Base-by-base conservation (phyloP, 2,888 invertebrate species). In the Latrodectus hesperus region DNA sequence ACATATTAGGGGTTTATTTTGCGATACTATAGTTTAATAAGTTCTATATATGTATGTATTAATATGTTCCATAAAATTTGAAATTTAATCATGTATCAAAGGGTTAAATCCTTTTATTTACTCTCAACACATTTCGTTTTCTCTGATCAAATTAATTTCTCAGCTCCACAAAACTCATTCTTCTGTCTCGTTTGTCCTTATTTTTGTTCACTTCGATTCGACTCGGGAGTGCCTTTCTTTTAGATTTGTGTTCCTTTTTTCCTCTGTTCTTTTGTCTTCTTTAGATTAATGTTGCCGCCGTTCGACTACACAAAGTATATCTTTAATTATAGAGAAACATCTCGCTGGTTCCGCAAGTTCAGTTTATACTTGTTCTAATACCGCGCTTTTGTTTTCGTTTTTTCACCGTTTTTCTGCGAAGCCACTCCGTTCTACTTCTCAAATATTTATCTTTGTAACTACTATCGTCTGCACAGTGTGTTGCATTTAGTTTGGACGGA, bases 401-500 rank as follows among this genome's bases (percentile, higher is more conserved):
- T 76, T 81, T 65, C 67, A 68, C 76, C 67, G 72, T 82, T 86
- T 71, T 75, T 76, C 71, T 81, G 38, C 76, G 51, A 49, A 11
- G n/a, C 26, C 77, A 71, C 77, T 81, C 60, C 49, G 86, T 77
- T 86, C 64, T 77, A 80, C 72, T 81, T 76, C 81, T 87, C 86
- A 87, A 87, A 87, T 87, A 87, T 87, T 87, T 87, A 87, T 87
- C 86, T 86, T 86, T 86, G 85, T 80, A 86, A 86, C 85, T 80
- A 86, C 85, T 70, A 86, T 79, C 80, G 80, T 68, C 75, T 72
- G 72, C 64, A 53, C 53, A 51, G 77, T 68, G 67, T 22, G 72
- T 70, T 75, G 77, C 81, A 72, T 87, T 87, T 79, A 79, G 84
- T 79, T 87, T 71, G 51, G 73, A 81, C 74, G 76, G 81, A 77